These are phyloP conservation scores for Cactoblastis cactorum DNA, from an alignment of 2,888 invertebrate species.

Conservation along the genomic window DNA sequence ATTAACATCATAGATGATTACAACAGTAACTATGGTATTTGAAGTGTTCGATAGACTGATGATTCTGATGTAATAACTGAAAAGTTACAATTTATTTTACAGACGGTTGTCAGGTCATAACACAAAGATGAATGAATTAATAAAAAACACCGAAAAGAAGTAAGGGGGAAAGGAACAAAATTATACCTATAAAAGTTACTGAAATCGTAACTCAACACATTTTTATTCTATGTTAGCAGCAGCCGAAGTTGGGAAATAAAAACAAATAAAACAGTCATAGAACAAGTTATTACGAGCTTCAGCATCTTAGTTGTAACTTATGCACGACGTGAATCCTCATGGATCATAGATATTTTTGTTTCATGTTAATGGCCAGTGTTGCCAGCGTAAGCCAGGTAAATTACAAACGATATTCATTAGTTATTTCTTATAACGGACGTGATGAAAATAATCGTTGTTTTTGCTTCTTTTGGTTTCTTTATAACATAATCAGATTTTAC, in stretches of 20 bases:
- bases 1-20: too few relatives aligned
- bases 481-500: too few relatives aligned
- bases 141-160: not conserved
- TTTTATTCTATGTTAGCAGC: slow-evolving; percentile 16
- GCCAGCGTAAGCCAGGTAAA: not conserved
- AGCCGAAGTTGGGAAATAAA: slow-evolving; percentile 13
- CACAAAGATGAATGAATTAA: too few relatives aligned
- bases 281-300: slow-evolving; percentile 13
- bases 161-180: not conserved
- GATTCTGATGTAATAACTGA: too few relatives aligned
- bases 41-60: too few relatives aligned
- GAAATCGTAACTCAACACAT: not conserved
- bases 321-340: slow-evolving; percentile 1
- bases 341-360: not conserved
- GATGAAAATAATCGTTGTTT: not conserved
- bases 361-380: not conserved
- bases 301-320: slow-evolving; percentile 18
- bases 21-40: too few relatives aligned
- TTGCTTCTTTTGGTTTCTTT: too few relatives aligned
- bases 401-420: not conserved
- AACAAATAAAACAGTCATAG: slow-evolving; percentile 22
- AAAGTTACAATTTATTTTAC: too few relatives aligned
- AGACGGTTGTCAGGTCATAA: too few relatives aligned
- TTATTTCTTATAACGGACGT: not conserved
- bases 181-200: not conserved